These are phyloP conservation scores for Dasypogon diadema DNA, from an alignment of 2,888 invertebrate genomes.

Conservation along the genomic window DNA sequence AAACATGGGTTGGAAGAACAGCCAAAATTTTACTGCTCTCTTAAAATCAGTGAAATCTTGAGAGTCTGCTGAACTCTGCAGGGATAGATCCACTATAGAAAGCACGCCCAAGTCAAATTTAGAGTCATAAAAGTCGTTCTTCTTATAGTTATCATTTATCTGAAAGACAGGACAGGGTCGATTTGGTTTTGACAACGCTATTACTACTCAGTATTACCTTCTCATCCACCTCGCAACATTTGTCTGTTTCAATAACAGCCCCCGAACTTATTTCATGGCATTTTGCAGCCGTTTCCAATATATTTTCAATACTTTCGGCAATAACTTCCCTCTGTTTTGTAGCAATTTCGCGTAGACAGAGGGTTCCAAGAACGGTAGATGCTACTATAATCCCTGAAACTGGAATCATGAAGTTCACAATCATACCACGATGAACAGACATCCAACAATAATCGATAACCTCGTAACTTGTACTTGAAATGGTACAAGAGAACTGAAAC, in stretches of 20 bases:
- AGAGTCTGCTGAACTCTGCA: slow-evolving; percentile 69
- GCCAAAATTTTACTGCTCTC: slow-evolving; percentile 73
- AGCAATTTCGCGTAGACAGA: slow-evolving; percentile 69
- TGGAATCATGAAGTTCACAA: slow-evolving; percentile 81
- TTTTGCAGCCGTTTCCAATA: slow-evolving; percentile 56
- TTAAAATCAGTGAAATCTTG: slow-evolving; percentile 73
- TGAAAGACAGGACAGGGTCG: too few species aligned
- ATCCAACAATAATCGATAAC: slow-evolving; percentile 82
- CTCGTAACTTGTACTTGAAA: slow-evolving; percentile 80
- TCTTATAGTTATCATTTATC: slow-evolving; percentile 20
- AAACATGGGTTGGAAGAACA: slow-evolving; percentile 78
- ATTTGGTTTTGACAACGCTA: too few species aligned
- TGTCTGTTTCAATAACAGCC: slow-evolving; percentile 54
- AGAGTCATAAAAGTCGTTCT: slow-evolving; percentile 60
- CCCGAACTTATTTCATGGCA: slow-evolving; percentile 55
- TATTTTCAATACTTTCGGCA: slow-evolving; percentile 58
- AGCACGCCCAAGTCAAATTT: slow-evolving; percentile 68
- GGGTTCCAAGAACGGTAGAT: slow-evolving; percentile 73
- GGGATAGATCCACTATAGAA: slow-evolving; percentile 70
- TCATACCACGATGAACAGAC: slow-evolving; percentile 82
- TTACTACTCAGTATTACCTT: slow-evolving; percentile 54
- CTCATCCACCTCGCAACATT: slow-evolving; percentile 57
- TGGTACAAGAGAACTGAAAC: slow-evolving; percentile 74
- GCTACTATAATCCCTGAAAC: slow-evolving; percentile 76
- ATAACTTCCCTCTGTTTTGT: slow-evolving; percentile 60